Percentiles rank a stretch among this genome's conserved stretches.
Evolutionary conservation across 1,140 invertebrate genomes (phyloP).

Genomic region (Drosophila ananassae): DNA sequence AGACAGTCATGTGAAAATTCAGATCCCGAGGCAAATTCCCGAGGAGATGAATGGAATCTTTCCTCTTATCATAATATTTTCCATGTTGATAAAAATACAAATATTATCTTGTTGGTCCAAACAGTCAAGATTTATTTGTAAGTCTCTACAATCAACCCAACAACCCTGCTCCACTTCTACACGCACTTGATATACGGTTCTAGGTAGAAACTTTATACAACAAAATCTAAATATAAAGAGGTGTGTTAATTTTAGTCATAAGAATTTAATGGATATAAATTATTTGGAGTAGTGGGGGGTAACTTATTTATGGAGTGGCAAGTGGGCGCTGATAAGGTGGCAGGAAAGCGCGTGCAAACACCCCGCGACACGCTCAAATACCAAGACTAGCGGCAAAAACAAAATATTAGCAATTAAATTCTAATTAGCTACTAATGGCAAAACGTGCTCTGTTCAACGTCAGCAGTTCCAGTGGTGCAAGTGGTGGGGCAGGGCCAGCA

Average conservation of each 20-base stretch:
- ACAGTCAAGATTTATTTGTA: slow-evolving; percentile 5
- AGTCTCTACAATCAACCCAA: background rate
- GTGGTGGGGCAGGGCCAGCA: slow-evolving; percentile 12
- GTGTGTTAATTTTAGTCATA: background rate
- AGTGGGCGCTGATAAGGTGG: slow-evolving; percentile 20
- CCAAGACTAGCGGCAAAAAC: slow-evolving; percentile 2
- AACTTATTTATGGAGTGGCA: slow-evolving; percentile 38
- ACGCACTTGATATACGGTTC: slow-evolving; percentile 6
- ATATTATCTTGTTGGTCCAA: background rate
- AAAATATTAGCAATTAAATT: slow-evolving; percentile 62
- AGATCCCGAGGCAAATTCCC: background rate
- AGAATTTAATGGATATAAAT: slow-evolving; percentile 9
- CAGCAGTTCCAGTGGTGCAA: slow-evolving; percentile 14
- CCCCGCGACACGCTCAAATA: background rate
- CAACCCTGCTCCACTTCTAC: slow-evolving; percentile 26
- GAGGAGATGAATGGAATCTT: slow-evolving; percentile 13
- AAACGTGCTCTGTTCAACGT: slow-evolving; percentile 58
- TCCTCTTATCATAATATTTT: slow-evolving; percentile 18
- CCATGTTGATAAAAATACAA: slow-evolving; percentile 26
- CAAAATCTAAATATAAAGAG: slow-evolving; percentile 13
- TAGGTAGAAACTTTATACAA: slow-evolving; percentile 12
- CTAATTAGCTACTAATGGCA: slow-evolving; percentile 54
- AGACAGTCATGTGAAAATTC: slow-evolving; percentile 8
- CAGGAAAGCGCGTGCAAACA: slow-evolving; percentile 5
- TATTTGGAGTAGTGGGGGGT: slow-evolving; percentile 6